Percentiles rank a stretch among this genome's conserved stretches.
Conservation (phyloP, 2,888 invertebrate genomes). For the Villa cingulata region DNA sequence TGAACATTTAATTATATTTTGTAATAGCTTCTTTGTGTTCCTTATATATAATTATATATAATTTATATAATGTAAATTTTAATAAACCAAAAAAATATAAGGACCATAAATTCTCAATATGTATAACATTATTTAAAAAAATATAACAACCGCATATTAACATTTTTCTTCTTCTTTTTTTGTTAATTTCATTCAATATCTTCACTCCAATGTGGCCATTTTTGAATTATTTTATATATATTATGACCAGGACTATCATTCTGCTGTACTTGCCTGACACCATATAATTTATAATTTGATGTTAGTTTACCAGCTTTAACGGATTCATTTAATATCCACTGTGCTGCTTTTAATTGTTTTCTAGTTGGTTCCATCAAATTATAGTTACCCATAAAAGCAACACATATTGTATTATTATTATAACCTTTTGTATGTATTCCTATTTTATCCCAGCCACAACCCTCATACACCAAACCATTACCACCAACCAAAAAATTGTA, state of each 20-base stretch:
- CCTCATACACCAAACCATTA: slow-evolving; percentile 57
- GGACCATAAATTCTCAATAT: too few species aligned
- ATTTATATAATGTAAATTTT: too few species aligned
- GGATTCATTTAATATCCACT: slow-evolving; percentile 46
- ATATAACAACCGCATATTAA: too few species aligned
- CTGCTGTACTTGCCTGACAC: slow-evolving; percentile 49
- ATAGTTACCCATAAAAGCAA: slow-evolving; percentile 59
- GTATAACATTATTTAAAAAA: too few species aligned
- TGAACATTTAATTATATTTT: too few species aligned
- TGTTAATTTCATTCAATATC: neutral
- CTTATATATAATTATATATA: too few species aligned
- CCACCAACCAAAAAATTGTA: slow-evolving; percentile 68
- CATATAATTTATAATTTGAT: slow-evolving; percentile 50
- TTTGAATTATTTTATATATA: slow-evolving; percentile 45
- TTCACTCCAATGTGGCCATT: slow-evolving; percentile 48
- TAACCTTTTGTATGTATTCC: slow-evolving; percentile 57
- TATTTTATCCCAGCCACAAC: slow-evolving; percentile 52
- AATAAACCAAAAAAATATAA: too few species aligned
- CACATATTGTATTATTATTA: slow-evolving; percentile 50
- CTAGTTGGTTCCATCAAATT: slow-evolving; percentile 39
- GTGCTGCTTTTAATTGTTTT: slow-evolving; percentile 43
- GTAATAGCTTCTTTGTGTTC: too few species aligned
- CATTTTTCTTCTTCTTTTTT: too few species aligned
- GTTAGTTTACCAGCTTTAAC: slow-evolving; percentile 44
- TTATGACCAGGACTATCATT: slow-evolving; percentile 56